Base-by-base conservation (phyloP, 2,888 invertebrate genomes). In the Lamproptera curius region DNA sequence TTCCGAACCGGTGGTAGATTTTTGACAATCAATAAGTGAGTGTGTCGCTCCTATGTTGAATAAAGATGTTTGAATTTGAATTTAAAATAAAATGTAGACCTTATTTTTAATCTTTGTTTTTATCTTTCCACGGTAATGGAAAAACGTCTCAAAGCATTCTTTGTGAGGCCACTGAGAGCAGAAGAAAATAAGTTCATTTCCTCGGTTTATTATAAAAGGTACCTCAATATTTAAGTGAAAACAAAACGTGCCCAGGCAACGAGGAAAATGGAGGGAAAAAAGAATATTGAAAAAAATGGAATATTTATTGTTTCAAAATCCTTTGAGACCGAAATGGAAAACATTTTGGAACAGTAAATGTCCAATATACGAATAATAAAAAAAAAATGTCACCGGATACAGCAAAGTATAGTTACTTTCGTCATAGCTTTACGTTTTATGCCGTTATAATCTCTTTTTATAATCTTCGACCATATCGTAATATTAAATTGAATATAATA, bases 241-340 rank as follows among this genome's bases (percentile, higher is more conserved):
- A 31, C 31, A 31, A 31, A 31, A 31, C 31, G 31, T 31, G 31
- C n/a, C 13, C 31, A 2, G 41, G 9, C 16, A 23, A 17, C 9
- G 20, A 13, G 36, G 10, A 16, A 36, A 36, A 5, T n/a, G 4
- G 16, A n/a, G 6, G 10, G 16, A 2, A 11, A n/a, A 17, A 35
- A 34, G 17, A 34, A 37, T 37, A 43, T 37, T 16, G 28, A 28
- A 40, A 31, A 31, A 40, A 28, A 40, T 11, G 6, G 16, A 40
- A 40, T 31, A 31, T 40, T 31, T 40, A 16, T 33, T 42, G 13
- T 42, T 42, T 17, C 33, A 8, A 34, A 42, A 34, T 33, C 42
- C 33, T 14, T 2, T 9, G 44, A 38, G 33, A 20, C 10, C 10
- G 20, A 13, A 38, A 43, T 28, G n/a, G 28, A 28, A 37, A 45